Percentiles rank a stretch among this genome's conserved stretches.
Conservation (phyloP, 2,888 invertebrate genomes). For the Cerceris rybyensis region DNA sequence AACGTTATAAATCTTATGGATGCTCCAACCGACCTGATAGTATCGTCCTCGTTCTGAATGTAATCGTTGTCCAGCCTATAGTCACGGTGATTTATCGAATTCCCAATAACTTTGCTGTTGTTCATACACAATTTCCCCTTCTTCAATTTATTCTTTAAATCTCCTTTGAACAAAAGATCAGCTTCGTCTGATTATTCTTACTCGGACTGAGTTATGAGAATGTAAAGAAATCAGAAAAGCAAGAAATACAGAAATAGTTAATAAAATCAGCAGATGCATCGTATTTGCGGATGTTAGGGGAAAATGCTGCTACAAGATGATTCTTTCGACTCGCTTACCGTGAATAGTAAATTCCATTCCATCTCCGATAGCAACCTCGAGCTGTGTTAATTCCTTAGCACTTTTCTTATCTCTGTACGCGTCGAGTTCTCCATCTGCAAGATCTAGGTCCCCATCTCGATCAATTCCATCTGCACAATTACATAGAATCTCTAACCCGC, state of each 20-base stretch:
- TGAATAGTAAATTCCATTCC: conserved; percentile 97
- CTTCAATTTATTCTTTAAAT: conserved; percentile 91
- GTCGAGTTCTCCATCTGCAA: conserved; percentile 91
- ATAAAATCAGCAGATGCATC: too few species aligned
- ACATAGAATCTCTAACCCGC: conserved; percentile 74
- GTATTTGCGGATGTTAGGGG: neutral
- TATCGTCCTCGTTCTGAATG: conserved; percentile 85
- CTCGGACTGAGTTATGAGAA: neutral
- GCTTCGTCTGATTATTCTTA: conserved; percentile 36
- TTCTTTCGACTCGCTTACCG: conserved; percentile 83
- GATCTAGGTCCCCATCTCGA: conserved; percentile 85
- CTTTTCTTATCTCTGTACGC: conserved; percentile 92
- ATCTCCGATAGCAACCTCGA: conserved; percentile 95
- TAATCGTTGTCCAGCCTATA: conserved; percentile 89
- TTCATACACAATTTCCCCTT: conserved; percentile 91
- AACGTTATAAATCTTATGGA: conserved; percentile 18
- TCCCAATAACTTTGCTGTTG: conserved; percentile 89
- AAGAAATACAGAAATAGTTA: too few species aligned
- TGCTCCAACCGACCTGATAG: conserved; percentile 79
- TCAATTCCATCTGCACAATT: conserved; percentile 85
- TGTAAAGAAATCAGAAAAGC: neutral
- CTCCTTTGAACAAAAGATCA: conserved; percentile 83
- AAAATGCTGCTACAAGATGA: neutral
- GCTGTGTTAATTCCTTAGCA: conserved; percentile 88
- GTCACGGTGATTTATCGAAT: conserved; percentile 92